phyloP scores from a whole-genome alignment of 2,113 vertebrate species.

The Hippocampus comes region DNA sequence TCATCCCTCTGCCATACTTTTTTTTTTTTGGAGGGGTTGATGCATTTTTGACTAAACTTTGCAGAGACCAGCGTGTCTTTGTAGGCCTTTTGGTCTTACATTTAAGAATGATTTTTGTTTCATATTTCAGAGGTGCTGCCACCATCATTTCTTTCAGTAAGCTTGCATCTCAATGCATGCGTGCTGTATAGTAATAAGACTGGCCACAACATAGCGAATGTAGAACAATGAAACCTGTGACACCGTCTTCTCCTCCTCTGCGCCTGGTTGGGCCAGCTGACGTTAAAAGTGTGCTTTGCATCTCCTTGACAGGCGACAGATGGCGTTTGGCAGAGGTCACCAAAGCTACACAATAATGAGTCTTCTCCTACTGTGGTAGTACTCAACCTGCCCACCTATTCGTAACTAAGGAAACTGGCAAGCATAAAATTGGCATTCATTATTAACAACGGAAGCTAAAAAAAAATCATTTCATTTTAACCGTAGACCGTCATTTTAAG shows the following conservation, averaged over 20 bases:
- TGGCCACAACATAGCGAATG: not conserved
- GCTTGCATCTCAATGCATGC: not conserved
- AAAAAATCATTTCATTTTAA: slow-evolving; percentile 46
- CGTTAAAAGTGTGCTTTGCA: slow-evolving; percentile 22
- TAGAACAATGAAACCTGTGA: slow-evolving; percentile 14
- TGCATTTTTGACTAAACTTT: too few species aligned
- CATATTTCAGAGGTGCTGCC: not conserved
- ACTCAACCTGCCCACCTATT: slow-evolving; percentile 40
- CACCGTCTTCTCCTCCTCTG: slow-evolving; percentile 6
- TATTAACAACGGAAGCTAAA: slow-evolving; percentile 41
- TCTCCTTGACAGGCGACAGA: slow-evolving; percentile 54
- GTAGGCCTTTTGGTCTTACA: not conserved
- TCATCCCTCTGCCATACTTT: too few species aligned
- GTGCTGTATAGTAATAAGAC: not conserved
- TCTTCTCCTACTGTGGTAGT: slow-evolving; percentile 34
- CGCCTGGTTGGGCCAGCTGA: slow-evolving; percentile 18
- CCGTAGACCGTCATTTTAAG: slow-evolving; percentile 23
- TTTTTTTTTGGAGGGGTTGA: too few species aligned
- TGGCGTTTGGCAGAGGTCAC: slow-evolving; percentile 55
- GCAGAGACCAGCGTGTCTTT: too few species aligned
- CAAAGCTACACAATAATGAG: slow-evolving; percentile 44
- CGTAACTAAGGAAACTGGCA: slow-evolving; percentile 50
- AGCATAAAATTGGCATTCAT: slow-evolving; percentile 42
- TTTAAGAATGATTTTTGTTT: not conserved
- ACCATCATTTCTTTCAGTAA: not conserved